A percentile compares a stretch with the other conserved stretches of the same genome.
These are phyloP conservation scores for Grapholita molesta DNA, from an alignment of 1,140 invertebrate species.

Conservation along the genomic window DNA sequence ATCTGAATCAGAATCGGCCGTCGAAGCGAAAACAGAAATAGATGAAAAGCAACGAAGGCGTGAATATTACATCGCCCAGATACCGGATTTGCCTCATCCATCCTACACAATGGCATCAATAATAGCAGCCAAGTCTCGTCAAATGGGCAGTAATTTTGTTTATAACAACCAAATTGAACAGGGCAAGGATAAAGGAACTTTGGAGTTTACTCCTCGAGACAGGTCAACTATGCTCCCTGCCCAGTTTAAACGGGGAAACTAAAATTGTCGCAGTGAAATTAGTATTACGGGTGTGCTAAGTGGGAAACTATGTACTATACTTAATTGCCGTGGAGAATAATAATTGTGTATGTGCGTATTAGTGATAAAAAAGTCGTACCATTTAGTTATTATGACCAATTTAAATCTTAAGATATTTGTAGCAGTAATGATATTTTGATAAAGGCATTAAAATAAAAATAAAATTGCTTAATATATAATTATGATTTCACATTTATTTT, in stretches of 20 bases:
- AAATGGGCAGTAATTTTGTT: constrained; percentile 43
- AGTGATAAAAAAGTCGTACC: too few species aligned
- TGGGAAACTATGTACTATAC: too few species aligned
- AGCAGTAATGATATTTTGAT: too few species aligned
- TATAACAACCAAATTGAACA: constrained; percentile 47
- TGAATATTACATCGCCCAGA: constrained; percentile 47
- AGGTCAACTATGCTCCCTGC: constrained; percentile 50
- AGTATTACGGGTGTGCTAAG: not conserved
- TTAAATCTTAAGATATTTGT: too few species aligned
- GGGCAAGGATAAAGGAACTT: constrained; percentile 23
- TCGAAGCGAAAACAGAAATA: constrained; percentile 3
- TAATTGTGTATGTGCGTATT: too few species aligned
- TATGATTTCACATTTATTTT: too few species aligned
- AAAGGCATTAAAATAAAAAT: too few species aligned
- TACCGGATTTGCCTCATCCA: constrained; percentile 56
- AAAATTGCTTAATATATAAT: too few species aligned
- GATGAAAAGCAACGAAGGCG: constrained; percentile 32
- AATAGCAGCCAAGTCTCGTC: constrained; percentile 45
- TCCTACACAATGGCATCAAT: constrained; percentile 46
- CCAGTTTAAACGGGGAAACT: constrained; percentile 22
- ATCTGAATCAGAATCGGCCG: not conserved
- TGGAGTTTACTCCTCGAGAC: constrained; percentile 41
- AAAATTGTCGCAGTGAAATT: not conserved
- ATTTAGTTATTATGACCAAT: too few species aligned
- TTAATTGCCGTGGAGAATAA: too few species aligned